A percentile compares a stretch with the other conserved stretches of the same genome.
Evolutionary conservation across 1,140 invertebrate species (phyloP).

Genomic region (Panonychus citri): DNA sequence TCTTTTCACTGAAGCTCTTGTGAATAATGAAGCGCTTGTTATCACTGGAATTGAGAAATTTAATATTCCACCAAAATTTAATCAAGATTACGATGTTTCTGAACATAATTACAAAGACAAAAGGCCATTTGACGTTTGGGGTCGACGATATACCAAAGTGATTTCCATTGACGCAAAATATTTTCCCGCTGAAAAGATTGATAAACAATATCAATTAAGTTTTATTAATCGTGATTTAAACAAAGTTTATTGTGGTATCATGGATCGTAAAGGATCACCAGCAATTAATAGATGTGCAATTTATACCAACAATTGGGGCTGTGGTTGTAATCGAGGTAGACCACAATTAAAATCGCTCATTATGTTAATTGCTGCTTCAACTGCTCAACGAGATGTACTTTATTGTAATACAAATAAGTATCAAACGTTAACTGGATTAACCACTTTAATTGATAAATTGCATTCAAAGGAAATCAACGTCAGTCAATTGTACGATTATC

Average conservation of each 20-base stretch:
- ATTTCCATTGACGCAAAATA: too few species aligned
- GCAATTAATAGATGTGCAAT: slow-evolving; percentile 24
- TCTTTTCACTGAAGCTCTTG: slow-evolving; percentile 61
- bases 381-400: slow-evolving; percentile 40
- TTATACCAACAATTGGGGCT: slow-evolving; percentile 96
- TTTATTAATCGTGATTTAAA: too few species aligned
- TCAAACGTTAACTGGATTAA: too few species aligned
- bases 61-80: slow-evolving; percentile 36
- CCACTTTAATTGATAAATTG: too few species aligned
- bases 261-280: background rate
- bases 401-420: slow-evolving; percentile 27
- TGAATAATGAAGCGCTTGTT: slow-evolving; percentile 57
- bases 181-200: too few species aligned
- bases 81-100: too few species aligned
- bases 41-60: slow-evolving; percentile 41
- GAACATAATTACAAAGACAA: too few species aligned
- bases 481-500: too few species aligned
- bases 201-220: too few species aligned
- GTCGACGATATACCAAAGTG: too few species aligned
- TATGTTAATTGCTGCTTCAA: slow-evolving; percentile 62
- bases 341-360: slow-evolving; percentile 57
- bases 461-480: too few species aligned
- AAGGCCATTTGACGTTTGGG: too few species aligned
- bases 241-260: background rate
- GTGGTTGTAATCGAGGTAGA: slow-evolving; percentile 58